Base-by-base conservation (phyloP, 2,888 invertebrate genomes). In the Capitulum mitella region DNA sequence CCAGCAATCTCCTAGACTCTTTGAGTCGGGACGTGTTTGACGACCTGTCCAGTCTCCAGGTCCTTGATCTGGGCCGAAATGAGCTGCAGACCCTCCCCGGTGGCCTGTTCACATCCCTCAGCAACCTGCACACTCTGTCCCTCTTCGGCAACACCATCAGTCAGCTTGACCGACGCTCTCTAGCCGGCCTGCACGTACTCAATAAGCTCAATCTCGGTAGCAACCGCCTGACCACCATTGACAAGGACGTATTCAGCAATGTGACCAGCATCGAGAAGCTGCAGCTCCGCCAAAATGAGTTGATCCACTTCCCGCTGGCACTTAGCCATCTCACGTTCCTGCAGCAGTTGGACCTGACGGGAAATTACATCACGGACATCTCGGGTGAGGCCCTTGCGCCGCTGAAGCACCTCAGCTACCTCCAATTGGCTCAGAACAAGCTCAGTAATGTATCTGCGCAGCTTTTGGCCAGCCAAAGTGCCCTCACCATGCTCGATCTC, bases 231-330 rank as follows among this genome's bases (percentile, higher is more conserved):
- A 91, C 92, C 85, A 91, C 91, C 83, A 90, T 96, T 80, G 94
- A 95, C 86, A 91, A 92, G 76, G 93, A 94, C 84, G 94, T 95
- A 80, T 95, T 96, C 85, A 89, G 92, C 84, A 96, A 96, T 87
- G 95, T 94, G 85, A 94, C 94, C 82, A 93, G 93, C 81, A 88
- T 96, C 84, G 93, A 94, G 87, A 95, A 95, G 87, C 89, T 97
- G 83, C 94, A 95, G 88, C 88, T 96, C 84, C 95, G 94, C 87
- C 93, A 93, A 81, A 96, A 96, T 87, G 90, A 91, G 84, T 88
- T 96, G 84, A 91, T 91, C 84, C 89, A 90, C 83, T 90, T 95
- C 83, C 95, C 95, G 75, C 86, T 91, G 83, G 95, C 95, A 37
- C 86, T 96, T 80, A 90, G 91, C 85, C 92, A 94, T 86, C 92